Evolutionary conservation across 2,888 invertebrate species (phyloP), one percentile per base, ranked within the genome.

Genomic region (Cosmorhoe ocellata): DNA sequence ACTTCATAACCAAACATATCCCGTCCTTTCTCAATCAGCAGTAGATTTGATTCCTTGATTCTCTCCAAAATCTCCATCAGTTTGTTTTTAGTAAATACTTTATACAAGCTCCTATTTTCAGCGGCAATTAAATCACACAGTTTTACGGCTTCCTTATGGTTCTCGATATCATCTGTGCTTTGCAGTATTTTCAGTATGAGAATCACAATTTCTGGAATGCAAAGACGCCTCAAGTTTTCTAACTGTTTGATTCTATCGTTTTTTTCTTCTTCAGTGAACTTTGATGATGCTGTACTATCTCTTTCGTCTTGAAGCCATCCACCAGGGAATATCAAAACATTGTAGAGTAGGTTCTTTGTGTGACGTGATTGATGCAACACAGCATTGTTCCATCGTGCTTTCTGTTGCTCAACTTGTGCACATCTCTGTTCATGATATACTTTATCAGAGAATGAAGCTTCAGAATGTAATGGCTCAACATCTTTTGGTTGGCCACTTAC

Each of bases 291-390:
- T 43, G 90, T 87, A 11, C 90, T 81, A 36, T 91, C 90, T 59
- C 80, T 91, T 10, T 93, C 91, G 75, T 97, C 97, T 34, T 93
- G 92, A 51, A 98, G 91, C 98, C 98, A 98, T 3, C 98, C 97
- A 64, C 96, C 95, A 2, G 97, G 96, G 75, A 98, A 98, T 7
- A 97, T 79, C 28, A 98, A 77, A 0, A 98, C 95, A 81, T 98
- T 97, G 80, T 95, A 97, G 5, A 98, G 88, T 42, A 95, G 91
- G 55, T 94, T 94, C 65, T 95, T 95, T 0, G 96, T 95, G 47
- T 93, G 94, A 86, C 93, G 91, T 0, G 95, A 94, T 71, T 95
- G 95, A 66, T 94, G 93, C 39, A 91, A 83, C 47, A 96, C 91
- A 28, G 93, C 92, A 67, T 92, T 91, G 60, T 91, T 92, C 96